Percentiles rank a stretch among this genome's conserved stretches.
phyloP scores from a whole-genome alignment of 2,888 invertebrate genomes.

The Ectropis crepuscularia region DNA sequence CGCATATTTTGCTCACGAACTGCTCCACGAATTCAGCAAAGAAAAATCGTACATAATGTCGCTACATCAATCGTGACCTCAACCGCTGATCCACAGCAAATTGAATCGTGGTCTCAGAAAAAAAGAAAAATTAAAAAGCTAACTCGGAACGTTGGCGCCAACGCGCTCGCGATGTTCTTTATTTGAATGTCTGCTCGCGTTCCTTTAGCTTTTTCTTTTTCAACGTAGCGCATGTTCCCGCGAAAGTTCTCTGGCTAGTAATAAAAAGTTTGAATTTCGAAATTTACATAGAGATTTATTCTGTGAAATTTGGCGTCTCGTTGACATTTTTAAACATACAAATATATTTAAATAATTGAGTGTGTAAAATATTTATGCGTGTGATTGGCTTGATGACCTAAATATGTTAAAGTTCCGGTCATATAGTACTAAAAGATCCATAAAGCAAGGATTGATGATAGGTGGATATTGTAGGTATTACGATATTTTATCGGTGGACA shows the following conservation, averaged over 20 bases:
- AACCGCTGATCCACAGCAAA: slow-evolving; percentile 71
- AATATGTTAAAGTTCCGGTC: neutral
- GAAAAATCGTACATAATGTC: slow-evolving; percentile 45
- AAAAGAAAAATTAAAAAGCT: slow-evolving; percentile 62
- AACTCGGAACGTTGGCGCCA: slow-evolving; percentile 81
- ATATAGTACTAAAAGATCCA: slow-evolving; percentile 22
- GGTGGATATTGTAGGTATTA: slow-evolving; percentile 42
- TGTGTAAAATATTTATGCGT: too few relatives aligned
- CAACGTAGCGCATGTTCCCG: slow-evolving; percentile 55
- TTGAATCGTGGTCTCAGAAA: slow-evolving; percentile 70
- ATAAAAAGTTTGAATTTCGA: slow-evolving; percentile 39
- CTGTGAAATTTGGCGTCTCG: slow-evolving; percentile 7
- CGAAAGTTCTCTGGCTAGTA: slow-evolving; percentile 48
- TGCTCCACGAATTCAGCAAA: slow-evolving; percentile 37
- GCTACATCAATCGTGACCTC: slow-evolving; percentile 65
- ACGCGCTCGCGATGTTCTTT: slow-evolving; percentile 76
- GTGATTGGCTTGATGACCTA: too few relatives aligned
- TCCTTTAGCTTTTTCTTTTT: slow-evolving; percentile 51
- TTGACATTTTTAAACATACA: neutral
- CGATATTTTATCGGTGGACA: slow-evolving; percentile 55
- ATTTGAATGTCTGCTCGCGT: slow-evolving; percentile 71
- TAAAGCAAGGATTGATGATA: slow-evolving; percentile 46
- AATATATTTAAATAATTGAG: too few relatives aligned
- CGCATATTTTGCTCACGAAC: too few relatives aligned
- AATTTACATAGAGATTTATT: slow-evolving; percentile 26